Evolutionary conservation across 2,888 invertebrate species (phyloP).

Genomic region (Malachius bipustulatus): DNA sequence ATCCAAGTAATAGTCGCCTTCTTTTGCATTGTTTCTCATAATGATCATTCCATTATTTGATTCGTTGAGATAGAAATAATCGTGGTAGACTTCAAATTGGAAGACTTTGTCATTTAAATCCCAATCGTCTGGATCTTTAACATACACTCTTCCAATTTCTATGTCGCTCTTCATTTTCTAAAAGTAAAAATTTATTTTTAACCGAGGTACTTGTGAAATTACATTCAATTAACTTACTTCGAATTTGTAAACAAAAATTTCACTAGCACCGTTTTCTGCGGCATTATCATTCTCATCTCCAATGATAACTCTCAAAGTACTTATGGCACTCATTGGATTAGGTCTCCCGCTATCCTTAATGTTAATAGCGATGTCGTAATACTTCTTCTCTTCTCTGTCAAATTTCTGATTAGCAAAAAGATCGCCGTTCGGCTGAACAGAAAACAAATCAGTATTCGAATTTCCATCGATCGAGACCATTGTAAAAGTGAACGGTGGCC

Average conservation of each 20-base stretch:
- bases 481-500: slow-evolving; percentile 70
- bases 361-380: slow-evolving; percentile 76
- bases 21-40: slow-evolving; percentile 63
- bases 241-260: slow-evolving; percentile 91
- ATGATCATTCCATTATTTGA: slow-evolving; percentile 73
- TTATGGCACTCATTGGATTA: slow-evolving; percentile 55
- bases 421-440: slow-evolving; percentile 47
- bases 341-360: slow-evolving; percentile 79
- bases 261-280: slow-evolving; percentile 78
- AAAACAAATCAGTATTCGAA: slow-evolving; percentile 56
- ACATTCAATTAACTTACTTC: slow-evolving; percentile 50
- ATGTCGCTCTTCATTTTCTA: slow-evolving; percentile 67
- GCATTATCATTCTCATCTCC: slow-evolving; percentile 91
- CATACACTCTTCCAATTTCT: slow-evolving; percentile 84
- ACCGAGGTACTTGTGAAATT: too few species aligned
- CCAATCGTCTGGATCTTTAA: slow-evolving; percentile 94
- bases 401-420: slow-evolving; percentile 64
- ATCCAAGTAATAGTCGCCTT: slow-evolving; percentile 61
- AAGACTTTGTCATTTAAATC: slow-evolving; percentile 87
- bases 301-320: slow-evolving; percentile 77
- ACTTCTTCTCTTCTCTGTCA: slow-evolving; percentile 79
- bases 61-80: slow-evolving; percentile 58
- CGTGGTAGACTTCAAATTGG: slow-evolving; percentile 51
- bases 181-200: slow-evolving; percentile 5
- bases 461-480: slow-evolving; percentile 45